Base-by-base conservation (phyloP, 2,113 vertebrate genomes). In the Tapirus terrestris region DNA sequence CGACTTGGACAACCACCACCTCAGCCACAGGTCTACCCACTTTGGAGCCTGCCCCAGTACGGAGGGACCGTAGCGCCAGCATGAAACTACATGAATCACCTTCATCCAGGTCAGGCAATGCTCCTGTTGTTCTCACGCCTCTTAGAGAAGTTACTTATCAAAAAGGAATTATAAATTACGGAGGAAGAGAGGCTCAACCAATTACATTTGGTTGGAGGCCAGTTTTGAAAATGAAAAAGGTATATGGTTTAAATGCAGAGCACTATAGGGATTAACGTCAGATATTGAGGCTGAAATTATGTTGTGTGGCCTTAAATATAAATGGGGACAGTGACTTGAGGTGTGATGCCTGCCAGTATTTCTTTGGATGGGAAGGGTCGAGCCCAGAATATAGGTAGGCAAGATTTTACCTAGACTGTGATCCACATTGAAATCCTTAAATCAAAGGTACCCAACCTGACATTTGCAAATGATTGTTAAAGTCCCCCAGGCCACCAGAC, bases 1-100 rank as follows among this genome's bases (percentile, higher is more conserved):
- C 99, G 27, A 99, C 99, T 0, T 99, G 99, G 99, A 99, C 99
- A 58, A 99, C 99, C 45, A 99, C 99, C 96, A 99, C 99, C 21
- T 99, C 99, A 2, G 99, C 99, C 96, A 99, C 99, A 11, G 99
- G 99, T 39, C 97, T 99, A 21, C 99, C 99, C 80, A 99, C 99
- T 10, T 98, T 99, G 83, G 99, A 99, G 98, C 99, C 99, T 0
- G 99, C 99, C 10, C 99, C 99, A 0, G 99, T 99, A 6, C 98
- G 99, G 79, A 99, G 99, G 94, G 99, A 99, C 98, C 99, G 99
- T 58, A 99, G 99, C 48, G 98, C 99, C 97, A 99, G 99, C 99
- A 99, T 99, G 98, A 99, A 99, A 97, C 98, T 99, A 5, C 99
- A 99, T 0, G 99, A 99, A 86, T 97, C 99, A 3, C 98, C 99